phyloP scores from a whole-genome alignment of 2,888 invertebrate genomes.

The Peribatodes rhomboidaria region DNA sequence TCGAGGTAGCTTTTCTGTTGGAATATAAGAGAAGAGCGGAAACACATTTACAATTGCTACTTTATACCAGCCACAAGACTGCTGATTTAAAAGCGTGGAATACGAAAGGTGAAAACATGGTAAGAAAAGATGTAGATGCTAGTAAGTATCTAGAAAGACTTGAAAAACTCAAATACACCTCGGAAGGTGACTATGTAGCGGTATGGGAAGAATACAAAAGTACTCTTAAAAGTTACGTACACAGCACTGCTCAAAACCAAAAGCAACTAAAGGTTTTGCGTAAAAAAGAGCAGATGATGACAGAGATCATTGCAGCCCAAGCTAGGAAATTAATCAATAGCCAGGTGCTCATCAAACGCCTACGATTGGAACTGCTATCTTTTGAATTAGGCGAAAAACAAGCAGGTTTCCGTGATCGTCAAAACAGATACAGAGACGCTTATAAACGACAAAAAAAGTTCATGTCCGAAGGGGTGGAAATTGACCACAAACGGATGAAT shows the following conservation, averaged over 20 bases:
- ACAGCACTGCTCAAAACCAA: constrained; percentile 9
- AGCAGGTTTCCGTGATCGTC: constrained; percentile 11
- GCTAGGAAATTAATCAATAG: constrained; percentile 1
- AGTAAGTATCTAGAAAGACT: constrained; percentile 4
- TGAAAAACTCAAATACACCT: background rate
- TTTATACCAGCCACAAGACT: background rate
- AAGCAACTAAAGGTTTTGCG: constrained; percentile 9
- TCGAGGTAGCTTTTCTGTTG: background rate
- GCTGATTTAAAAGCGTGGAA: constrained; percentile 10
- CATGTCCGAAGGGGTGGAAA: background rate
- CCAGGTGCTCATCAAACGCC: background rate
- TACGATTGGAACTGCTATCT: constrained; percentile 1
- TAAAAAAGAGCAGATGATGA: constrained; percentile 7
- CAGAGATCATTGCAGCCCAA: constrained; percentile 10
- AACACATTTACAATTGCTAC: constrained; percentile 16
- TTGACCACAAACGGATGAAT: constrained; percentile 1
- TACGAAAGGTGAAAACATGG: constrained; percentile 10
- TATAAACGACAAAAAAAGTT: background rate
- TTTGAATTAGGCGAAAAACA: constrained; percentile 18
- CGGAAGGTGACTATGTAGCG: constrained; percentile 2
- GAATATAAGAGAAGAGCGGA: constrained; percentile 4
- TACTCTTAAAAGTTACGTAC: constrained; percentile 4
- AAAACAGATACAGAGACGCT: constrained; percentile 11
- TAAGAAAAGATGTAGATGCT: constrained; percentile 8
- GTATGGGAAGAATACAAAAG: constrained; percentile 10